Percentiles rank a stretch among this genome's conserved stretches.
Conservation (phyloP, 2,113 vertebrate species). For the Stigmatopora argus region DNA sequence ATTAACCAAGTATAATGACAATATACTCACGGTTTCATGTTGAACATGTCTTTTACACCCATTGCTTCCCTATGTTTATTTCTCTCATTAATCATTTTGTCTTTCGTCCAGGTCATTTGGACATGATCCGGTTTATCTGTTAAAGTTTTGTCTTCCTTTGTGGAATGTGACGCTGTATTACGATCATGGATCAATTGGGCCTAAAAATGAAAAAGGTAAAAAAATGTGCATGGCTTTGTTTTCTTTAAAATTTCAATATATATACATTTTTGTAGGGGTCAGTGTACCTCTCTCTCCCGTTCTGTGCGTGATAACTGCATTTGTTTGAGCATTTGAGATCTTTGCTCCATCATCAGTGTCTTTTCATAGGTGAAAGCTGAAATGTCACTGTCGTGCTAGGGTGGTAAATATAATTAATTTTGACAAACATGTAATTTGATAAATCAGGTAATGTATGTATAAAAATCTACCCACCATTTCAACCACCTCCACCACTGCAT, state of each 20-base stretch:
- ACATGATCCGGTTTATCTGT: conserved; percentile 68
- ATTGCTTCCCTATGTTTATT: conserved; percentile 75
- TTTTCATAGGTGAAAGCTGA: conserved; percentile 96
- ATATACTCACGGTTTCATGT: conserved; percentile 88
- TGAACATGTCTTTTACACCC: conserved; percentile 85
- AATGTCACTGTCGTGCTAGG: conserved; percentile 88
- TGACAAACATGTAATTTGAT: rapidly evolving
- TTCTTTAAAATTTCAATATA: neutral
- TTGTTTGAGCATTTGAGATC: conserved; percentile 93
- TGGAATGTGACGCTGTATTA: conserved; percentile 78
- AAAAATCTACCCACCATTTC: conserved; percentile 80
- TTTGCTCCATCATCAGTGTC: conserved; percentile 94
- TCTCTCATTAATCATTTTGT: conserved; percentile 80
- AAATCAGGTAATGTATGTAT: neutral
- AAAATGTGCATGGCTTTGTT: neutral
- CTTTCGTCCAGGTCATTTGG: conserved; percentile 98
- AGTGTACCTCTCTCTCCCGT: conserved; percentile 82
- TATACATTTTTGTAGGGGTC: neutral
- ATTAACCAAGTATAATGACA: neutral
- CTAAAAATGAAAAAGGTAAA: conserved; percentile 52
- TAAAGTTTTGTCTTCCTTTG: conserved; percentile 45
- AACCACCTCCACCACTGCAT: conserved; percentile 91
- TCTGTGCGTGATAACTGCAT: conserved; percentile 94
- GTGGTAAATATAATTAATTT: neutral
- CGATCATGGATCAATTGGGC: conserved; percentile 88